Evolutionary conservation across 2,888 invertebrate genomes (phyloP).

Genomic region (Oscheius myriophilus): DNA sequence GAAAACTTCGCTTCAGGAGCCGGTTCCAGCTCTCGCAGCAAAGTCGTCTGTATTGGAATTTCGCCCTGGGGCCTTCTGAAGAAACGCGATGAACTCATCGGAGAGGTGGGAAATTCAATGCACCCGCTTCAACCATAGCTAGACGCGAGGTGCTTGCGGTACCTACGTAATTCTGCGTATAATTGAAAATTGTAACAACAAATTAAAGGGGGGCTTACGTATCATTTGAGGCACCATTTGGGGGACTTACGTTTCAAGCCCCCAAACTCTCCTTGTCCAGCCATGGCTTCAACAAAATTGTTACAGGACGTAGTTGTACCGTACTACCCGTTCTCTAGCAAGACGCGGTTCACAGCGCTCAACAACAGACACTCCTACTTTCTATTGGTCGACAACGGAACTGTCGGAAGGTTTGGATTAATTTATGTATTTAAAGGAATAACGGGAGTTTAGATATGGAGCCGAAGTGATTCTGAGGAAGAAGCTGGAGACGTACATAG

Average conservation of each 20-base stretch:
- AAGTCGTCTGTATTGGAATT: constrained; percentile 91
- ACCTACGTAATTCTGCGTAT: neutral
- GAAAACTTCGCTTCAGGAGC: constrained; percentile 34
- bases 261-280: too few relatives aligned
- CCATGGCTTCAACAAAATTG: too few relatives aligned
- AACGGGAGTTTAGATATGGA: constrained; percentile 71
- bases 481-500: constrained; percentile 92
- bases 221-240: too few relatives aligned
- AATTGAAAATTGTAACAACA: too few relatives aligned
- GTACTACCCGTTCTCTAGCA: constrained; percentile 59
- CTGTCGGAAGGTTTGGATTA: constrained; percentile 78
- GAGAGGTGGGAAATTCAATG: constrained; percentile 34
- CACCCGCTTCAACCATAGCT: too few relatives aligned
- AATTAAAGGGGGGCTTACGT: too few relatives aligned
- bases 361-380: constrained; percentile 98
- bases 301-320: constrained; percentile 35
- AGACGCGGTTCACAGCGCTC: constrained; percentile 73
- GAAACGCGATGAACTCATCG: constrained; percentile 62
- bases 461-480: constrained; percentile 88
- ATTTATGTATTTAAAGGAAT: neutral
- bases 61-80: constrained; percentile 96
- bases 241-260: too few relatives aligned
- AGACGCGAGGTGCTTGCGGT: too few relatives aligned
- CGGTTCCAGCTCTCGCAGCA: constrained; percentile 56
- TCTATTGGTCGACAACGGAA: constrained; percentile 97